Evolutionary conservation across 2,113 vertebrate genomes (phyloP), one percentile per base, ranked within the genome.

Genomic region (Scartelaos histophorus): DNA sequence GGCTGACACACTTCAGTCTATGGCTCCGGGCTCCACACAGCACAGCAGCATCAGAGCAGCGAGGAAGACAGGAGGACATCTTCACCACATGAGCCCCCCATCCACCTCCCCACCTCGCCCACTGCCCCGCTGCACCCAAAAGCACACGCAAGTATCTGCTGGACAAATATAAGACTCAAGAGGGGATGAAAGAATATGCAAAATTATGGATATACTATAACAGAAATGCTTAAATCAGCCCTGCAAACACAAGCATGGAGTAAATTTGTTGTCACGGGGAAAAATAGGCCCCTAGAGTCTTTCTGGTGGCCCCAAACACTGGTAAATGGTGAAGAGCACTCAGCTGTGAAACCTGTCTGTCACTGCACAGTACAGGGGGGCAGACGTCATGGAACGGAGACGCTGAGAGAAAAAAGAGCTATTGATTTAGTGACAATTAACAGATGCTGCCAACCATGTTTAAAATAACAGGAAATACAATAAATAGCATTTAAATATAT

Each of bases 1-100:
- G 56, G 74, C 87, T 88, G 88, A 90, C 90, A 89, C 80, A 90
- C 89, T 91, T 91, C 82, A 86, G 82, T 87, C 81, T 81, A 69
- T 67, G 64, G 85, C 85, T 78, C 56, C 43, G 11, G 85, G 84
- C 87, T 74, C 78, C 78, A 74, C 85, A 73, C 78, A 79, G 83
- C 74, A 82, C 85, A 76, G 51, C 76, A 72, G 81, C 85, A 81
- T 82, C 77, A 67, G 73, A 70, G n/a, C 80, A 75, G 74, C 73
- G 67, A 75, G 73, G 79, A 58, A 25, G 56, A 58, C 73, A 76
- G 77, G 76, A 79, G 83, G 88, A 88, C 82, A 83, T 89, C 83
- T 85, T 89, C 73, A 80, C 83, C 82, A 78, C 81, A 79, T 67
- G 69, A 71, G 73, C 75, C 60, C 76, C 51, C 56, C 51, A 7